Evolutionary conservation across 2,797 vertebrate genomes (phyloP), one percentile per base, ranked within the genome.

Genomic region (Tangara arthus): DNA sequence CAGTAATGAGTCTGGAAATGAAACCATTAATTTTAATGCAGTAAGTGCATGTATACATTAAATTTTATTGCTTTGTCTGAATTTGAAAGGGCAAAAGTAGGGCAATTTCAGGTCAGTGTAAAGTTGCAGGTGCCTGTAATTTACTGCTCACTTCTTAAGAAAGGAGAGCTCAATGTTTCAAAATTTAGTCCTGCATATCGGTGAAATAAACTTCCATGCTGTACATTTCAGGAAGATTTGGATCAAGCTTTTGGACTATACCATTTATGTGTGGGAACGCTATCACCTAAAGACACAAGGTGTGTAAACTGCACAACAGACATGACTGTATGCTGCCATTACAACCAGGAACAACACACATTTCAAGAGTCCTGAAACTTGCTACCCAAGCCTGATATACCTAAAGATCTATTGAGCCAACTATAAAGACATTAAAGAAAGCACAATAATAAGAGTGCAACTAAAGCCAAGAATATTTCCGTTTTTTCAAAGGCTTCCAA

Each of bases 31-130:
- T 87, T 96, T 94, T 94, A 94, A 94, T 93, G 85, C 47, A 53
- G 73, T 87, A 87, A 94, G 56, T 66, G 77, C 63, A 90, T 5
- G 17, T 63, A 69, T 34, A 28, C 70, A 73, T 94, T 87, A 96
- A 94, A 95, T 94, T 94, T 94, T 95, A 94, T 84, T 88, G 91
- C 89, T 95, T 90, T 86, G 44, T 77, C 71, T 91, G 73, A 90
- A 82, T 90, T 88, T 70, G 60, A 95, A 86, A 89, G 47, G 79
- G 81, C 2, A 5, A 87, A 87, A 70, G 55, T 23, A 76, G 64
- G 78, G 52, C 66, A 87, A 34, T 63, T 94, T 87, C 70, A 89
- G 77, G 68, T 64, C 66, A 84, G 16, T 30, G 63, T 61, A 79
- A 91, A 94, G 34, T 64, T 86, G 70, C 89, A 91, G 77, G 80